Conservation (phyloP, 2,113 vertebrate species). For the Megatriorchis doriae region DNA sequence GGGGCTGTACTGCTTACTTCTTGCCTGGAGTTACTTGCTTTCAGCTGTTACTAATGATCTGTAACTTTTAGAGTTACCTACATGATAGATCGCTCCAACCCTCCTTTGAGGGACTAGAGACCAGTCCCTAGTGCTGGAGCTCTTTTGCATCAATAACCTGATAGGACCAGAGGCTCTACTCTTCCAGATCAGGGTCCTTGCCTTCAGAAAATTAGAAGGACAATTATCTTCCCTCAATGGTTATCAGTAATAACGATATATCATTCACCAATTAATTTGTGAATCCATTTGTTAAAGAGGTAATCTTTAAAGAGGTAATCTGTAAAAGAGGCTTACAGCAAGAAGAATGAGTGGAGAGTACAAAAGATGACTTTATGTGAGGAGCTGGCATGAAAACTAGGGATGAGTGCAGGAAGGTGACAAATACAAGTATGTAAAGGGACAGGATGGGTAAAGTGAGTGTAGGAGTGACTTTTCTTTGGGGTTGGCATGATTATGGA, state of each 20-base stretch:
- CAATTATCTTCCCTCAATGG: not conserved
- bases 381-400: not conserved
- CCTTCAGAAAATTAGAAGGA: not conserved
- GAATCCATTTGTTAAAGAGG: not conserved
- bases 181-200: not conserved
- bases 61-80: not conserved
- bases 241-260: not conserved
- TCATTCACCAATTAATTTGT: not conserved
- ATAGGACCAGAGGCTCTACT: not conserved
- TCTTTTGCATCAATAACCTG: not conserved
- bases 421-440: not conserved
- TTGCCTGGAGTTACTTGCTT: not conserved
- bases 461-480: not conserved
- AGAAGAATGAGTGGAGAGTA: not conserved
- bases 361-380: not conserved
- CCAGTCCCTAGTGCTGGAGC: not conserved
- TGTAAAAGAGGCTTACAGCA: not conserved
- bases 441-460: not conserved
- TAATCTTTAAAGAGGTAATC: not conserved
- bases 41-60: not conserved
- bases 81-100: not conserved
- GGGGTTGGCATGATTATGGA: not conserved
- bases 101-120: not conserved
- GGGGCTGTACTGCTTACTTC: not conserved
- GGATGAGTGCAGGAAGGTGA: not conserved